Evolutionary conservation across 2,113 vertebrate genomes (phyloP).

Genomic region (Anoura caudifer): DNA sequence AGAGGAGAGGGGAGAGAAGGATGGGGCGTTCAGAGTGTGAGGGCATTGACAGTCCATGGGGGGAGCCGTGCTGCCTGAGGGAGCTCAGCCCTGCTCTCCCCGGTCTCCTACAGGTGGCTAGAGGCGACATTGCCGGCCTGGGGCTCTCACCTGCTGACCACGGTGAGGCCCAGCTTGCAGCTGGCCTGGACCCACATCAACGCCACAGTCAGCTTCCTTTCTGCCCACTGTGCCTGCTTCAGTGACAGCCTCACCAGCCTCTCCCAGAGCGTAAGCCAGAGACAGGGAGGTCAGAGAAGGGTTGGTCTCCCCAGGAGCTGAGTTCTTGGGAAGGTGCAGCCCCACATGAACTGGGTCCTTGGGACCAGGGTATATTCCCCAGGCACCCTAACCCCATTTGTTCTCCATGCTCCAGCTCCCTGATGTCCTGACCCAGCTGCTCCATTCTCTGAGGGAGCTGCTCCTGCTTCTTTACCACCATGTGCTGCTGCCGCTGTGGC

Average conservation of each 20-base stretch:
- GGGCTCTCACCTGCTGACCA: conserved; percentile 77
- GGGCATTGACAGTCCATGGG: background rate
- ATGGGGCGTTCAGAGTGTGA: background rate
- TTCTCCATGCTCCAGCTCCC: conserved; percentile 78
- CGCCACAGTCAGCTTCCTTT: conserved; percentile 63
- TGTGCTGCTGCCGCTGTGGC: conserved; percentile 85
- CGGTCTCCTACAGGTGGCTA: conserved; percentile 85
- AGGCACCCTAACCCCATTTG: background rate
- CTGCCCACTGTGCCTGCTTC: conserved; percentile 82
- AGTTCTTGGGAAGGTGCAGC: fast-evolving
- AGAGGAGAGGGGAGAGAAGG: fast-evolving
- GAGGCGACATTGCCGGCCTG: conserved; percentile 83
- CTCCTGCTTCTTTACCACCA: conserved; percentile 84
- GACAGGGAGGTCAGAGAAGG: background rate
- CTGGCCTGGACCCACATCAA: conserved; percentile 77
- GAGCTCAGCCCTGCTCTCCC: background rate
- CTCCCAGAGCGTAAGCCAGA: conserved; percentile 84
- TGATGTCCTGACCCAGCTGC: conserved; percentile 80
- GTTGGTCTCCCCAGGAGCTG: background rate
- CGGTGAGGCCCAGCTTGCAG: conserved; percentile 82
- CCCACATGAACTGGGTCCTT: background rate
- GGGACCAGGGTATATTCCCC: background rate
- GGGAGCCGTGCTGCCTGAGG: fast-evolving
- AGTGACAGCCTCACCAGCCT: conserved; percentile 78
- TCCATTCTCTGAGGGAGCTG: conserved; percentile 84